These are phyloP conservation scores for Trigoniulus corallinus DNA, from an alignment of 1,140 invertebrate species.

Conservation along the genomic window DNA sequence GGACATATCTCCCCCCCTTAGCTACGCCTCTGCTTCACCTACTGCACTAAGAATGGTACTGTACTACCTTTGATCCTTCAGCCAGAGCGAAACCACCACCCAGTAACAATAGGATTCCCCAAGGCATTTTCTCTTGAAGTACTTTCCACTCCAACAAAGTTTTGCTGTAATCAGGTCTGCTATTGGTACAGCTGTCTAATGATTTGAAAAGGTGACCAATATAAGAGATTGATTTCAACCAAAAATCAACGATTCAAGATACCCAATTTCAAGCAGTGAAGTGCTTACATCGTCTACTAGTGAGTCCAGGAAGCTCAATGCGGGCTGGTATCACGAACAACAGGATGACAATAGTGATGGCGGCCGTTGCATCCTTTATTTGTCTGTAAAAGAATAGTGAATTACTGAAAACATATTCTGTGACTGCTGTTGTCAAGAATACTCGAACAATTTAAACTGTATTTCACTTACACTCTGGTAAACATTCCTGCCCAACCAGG, in stretches of 20 bases:
- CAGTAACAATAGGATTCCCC: conserved; percentile 29
- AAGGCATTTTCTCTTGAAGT: conserved; percentile 26
- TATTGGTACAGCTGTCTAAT: not conserved
- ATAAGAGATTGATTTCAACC: not conserved
- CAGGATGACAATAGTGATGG: conserved; percentile 56
- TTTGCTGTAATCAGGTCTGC: not conserved
- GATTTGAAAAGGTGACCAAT: not conserved
- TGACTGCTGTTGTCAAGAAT: conserved; percentile 6
- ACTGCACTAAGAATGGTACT: not conserved
- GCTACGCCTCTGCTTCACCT: no score
- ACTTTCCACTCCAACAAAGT: conserved; percentile 22
- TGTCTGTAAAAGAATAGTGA: conserved; percentile 3
- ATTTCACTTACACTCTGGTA: conserved; percentile 28
- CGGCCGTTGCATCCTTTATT: conserved; percentile 57
- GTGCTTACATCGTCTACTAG: not conserved
- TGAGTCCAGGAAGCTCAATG: not conserved
- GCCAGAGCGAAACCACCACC: conserved; percentile 33
- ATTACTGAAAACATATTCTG: not conserved
- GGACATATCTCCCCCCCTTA: not conserved
- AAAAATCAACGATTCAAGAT: not conserved
- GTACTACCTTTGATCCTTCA: conserved; percentile 21
- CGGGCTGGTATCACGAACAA: conserved; percentile 58
- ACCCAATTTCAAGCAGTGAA: not conserved
- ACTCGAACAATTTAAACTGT: no score
- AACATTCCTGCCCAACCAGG: conserved; percentile 53